Evolutionary conservation across 2,113 vertebrate species (phyloP).

Genomic region (Elachura formosa): DNA sequence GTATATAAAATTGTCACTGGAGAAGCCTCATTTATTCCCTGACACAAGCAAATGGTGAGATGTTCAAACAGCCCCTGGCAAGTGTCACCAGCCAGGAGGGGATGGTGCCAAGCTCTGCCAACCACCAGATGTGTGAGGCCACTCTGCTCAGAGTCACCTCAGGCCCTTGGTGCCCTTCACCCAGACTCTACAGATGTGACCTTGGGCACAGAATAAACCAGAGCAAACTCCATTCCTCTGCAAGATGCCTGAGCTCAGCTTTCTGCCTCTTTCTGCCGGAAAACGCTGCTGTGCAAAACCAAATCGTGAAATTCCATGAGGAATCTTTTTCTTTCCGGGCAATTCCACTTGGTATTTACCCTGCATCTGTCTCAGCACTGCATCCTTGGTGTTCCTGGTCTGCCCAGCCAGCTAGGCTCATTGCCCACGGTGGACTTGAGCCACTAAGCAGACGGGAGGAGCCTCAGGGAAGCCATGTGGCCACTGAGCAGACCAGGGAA

Average conservation of each 20-base stretch:
- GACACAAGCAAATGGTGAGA: neutral
- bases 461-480: neutral
- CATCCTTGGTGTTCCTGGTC: neutral
- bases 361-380: neutral
- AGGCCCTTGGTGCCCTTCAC: neutral
- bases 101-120: neutral
- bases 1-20: neutral
- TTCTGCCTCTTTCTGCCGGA: neutral
- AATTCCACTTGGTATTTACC: neutral
- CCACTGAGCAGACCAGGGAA: neutral
- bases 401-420: neutral
- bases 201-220: neutral
- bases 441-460: neutral
- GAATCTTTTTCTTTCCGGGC: neutral
- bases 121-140: fast-evolving
- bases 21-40: neutral
- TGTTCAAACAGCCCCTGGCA: neutral
- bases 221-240: neutral
- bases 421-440: neutral
- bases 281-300: neutral
- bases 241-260: neutral
- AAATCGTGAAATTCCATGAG: neutral
- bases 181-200: fast-evolving
- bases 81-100: neutral
- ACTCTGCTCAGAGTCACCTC: neutral